Base-by-base conservation (phyloP, 23 tunicate genomes). In the Ascidia mentula region DNA sequence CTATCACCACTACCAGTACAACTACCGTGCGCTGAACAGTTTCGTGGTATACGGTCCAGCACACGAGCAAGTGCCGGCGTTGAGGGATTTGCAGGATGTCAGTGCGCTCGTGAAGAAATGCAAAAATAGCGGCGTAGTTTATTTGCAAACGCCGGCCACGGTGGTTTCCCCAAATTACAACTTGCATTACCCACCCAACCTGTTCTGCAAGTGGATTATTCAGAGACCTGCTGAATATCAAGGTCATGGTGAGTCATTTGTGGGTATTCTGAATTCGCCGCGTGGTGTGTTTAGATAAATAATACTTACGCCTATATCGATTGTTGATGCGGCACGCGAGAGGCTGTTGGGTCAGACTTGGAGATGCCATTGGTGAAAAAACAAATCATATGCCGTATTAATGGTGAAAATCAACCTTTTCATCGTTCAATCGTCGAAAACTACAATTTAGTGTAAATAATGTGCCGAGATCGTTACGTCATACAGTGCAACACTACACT, bases 81-180 rank as follows among this genome's bases (percentile, higher is more conserved):
- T 32, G 45, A 65, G 70, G 46, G 35, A 33, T 33, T 3, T 17
- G 0, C 72, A 77, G 34, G 69, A 73, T 15, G 36, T 7, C 18
- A 35, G 34, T 30, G 35, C 60, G 18, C 65, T 53, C 2, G 20
- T 82, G 37, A 18, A 24, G 32, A 53, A 28, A 2, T 72, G 76
- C 76, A 72, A 4, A 5, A 32, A 37, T n/a, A 18, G 39, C 31
- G 0, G 40, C 26, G n/a, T 37, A 0, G 36, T 72, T 28, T 37
- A 22, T 81, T 36, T 82, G 18, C 35, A 45, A 20, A 84, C 84
- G 0, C 93, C 93, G 6, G 82, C 74, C 15, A 59, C 60, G 30
- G 31, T 88, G 1, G 72, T 69, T 1, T 82, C 93, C 20, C 93
- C 93, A 1, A 80, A 86, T 33, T 88, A 82, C 69, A 86, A 86